Evolutionary conservation across 2,797 vertebrate species (phyloP), one percentile per base, ranked within the genome.

Genomic region (Cyprinella venusta): DNA sequence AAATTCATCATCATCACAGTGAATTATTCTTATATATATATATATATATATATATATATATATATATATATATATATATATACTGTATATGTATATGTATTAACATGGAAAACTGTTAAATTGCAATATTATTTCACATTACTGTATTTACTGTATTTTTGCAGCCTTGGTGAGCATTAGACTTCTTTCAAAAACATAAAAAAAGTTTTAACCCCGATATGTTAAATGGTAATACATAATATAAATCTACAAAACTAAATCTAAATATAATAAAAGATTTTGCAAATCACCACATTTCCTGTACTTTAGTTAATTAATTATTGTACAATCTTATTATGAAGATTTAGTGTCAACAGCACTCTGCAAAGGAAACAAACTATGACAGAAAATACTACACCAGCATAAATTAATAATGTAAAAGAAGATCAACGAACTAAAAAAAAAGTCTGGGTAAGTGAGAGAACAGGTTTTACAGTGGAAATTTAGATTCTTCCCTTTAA

Each of bases 401-500:
- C 18, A 52, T 19, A 21, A 61, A 61, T 61, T 4, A 61, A 61
- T 18, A 4, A n/a, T 6, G 12, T 36, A 59, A 33, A 5, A n/a
- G 13, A 61, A 56, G n/a, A 56, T 30, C 30, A 69, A 30, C 19
- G 1, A 48, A 48, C 45, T 13, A 45, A 45, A 45, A 48, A 45
- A 45, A 42, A 50, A 26, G 15, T 9, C 2, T 24, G 4, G 18
- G 24, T 50, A 24, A 56, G 48, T 54, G 4, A 68, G 50, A 30
- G 38, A 56, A 67, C 61, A 59, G 63, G 72, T 33, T 74, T 81
- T 64, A 74, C 42, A 13, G 21, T 38, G 15, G 42, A 16, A 74
- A 52, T 81, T 61, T n/a, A 15, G 52, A 19, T 64, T 68, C 13
- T 76, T 48, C 4, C 26, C 36, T 56, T 68, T 77, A 50, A 81